Evolutionary conservation across 2,113 vertebrate genomes (phyloP).

Genomic region (Gymnarchus niloticus): DNA sequence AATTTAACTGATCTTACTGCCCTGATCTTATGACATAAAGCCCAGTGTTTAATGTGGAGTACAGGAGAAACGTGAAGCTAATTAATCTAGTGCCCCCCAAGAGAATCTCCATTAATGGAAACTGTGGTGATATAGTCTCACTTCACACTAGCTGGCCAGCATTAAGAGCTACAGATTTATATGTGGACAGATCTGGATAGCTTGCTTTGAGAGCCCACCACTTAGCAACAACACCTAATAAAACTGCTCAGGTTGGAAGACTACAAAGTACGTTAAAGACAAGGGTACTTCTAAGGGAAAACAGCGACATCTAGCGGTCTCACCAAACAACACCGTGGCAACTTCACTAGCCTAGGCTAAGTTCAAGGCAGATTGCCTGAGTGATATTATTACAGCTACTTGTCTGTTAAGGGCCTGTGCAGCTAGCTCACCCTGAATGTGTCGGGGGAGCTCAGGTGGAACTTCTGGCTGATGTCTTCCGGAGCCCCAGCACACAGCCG

Average conservation of each 20-base stretch:
- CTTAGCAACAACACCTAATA: background rate
- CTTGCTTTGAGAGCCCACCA: background rate
- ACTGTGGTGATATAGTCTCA: background rate
- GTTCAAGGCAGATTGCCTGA: background rate
- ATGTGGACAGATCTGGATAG: background rate
- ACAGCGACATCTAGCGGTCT: constrained; percentile 17
- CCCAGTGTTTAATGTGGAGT: constrained; percentile 3
- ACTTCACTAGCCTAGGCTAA: background rate
- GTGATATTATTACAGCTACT: too few relatives aligned
- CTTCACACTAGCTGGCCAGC: background rate
- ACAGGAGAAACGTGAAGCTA: constrained; percentile 14
- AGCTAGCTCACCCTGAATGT: constrained; percentile 78
- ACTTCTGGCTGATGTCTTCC: constrained; percentile 83
- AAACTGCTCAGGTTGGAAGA: background rate
- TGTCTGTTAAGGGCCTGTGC: fast-evolving
- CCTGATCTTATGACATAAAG: too few relatives aligned
- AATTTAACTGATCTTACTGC: too few relatives aligned
- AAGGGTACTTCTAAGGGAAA: background rate
- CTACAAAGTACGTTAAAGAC: background rate
- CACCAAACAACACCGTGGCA: background rate
- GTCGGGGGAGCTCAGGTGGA: constrained; percentile 85
- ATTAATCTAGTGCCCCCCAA: constrained; percentile 1
- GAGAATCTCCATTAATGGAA: background rate
- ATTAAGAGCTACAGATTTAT: background rate
- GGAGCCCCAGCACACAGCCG: constrained; percentile 89